Evolutionary conservation across 2,888 invertebrate species (phyloP), one percentile per base, ranked within the genome.

Genomic region (Heterodera filipjevi): DNA sequence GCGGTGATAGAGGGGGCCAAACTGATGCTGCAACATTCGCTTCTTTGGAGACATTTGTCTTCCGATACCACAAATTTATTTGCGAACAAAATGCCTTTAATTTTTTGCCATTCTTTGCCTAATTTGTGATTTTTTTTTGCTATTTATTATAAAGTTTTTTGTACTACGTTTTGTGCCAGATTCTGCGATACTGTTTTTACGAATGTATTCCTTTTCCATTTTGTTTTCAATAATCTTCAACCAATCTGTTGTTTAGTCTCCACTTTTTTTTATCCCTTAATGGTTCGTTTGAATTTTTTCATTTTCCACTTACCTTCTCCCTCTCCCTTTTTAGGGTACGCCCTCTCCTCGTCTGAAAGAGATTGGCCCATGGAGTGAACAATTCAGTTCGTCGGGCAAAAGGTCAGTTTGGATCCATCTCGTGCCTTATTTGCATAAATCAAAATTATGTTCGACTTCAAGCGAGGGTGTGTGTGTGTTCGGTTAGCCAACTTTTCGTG

Each of bases 371-470:
- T 79, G 79, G 79, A 78, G 74, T 80, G 96, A 97, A 91, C 96
- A 97, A 91, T 94, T 95, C 89, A 96, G 96, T 92, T 96, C 96
- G 85, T 95, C 96, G 79, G 96, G 96, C 83, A 97, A 97, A 92
- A 95, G 94, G 75, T 75, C n/a, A n/a, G n/a, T n/a, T n/a, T n/a
- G n/a, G n/a, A n/a, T n/a, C n/a, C n/a, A n/a, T n/a, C n/a, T n/a
- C n/a, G n/a, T n/a, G n/a, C n/a, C n/a, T n/a, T n/a, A n/a, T n/a
- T n/a, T n/a, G n/a, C n/a, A n/a, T n/a, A n/a, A n/a, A n/a, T n/a
- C n/a, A n/a, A n/a, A n/a, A n/a, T n/a, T n/a, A n/a, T n/a, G n/a
- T n/a, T n/a, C n/a, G n/a, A n/a, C n/a, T n/a, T n/a, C n/a, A n/a
- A n/a, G n/a, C n/a, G n/a, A n/a, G n/a, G n/a, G n/a, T n/a, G n/a